Conservation (phyloP, 2,113 vertebrate species). For the Petrocephalus microphthalmus region DNA sequence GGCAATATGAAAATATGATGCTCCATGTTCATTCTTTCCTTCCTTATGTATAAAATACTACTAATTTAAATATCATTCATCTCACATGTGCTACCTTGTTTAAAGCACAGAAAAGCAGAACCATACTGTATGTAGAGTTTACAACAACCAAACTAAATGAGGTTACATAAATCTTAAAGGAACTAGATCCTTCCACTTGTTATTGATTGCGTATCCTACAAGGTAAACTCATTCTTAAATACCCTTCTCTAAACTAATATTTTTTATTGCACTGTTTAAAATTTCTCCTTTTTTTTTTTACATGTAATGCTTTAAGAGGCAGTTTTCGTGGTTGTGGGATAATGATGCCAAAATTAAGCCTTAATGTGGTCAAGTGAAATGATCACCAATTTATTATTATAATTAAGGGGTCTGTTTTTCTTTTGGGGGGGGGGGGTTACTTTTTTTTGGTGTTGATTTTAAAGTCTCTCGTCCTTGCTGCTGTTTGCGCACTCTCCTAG, state of each 20-base stretch:
- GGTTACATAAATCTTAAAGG: conserved; percentile 49
- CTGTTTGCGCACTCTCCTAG: conserved; percentile 53
- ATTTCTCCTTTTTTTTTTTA: neutral
- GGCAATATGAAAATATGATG: neutral
- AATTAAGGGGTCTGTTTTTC: neutral
- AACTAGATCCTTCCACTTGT: conserved; percentile 55
- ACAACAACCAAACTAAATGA: neutral
- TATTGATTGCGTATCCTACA: conserved; percentile 56
- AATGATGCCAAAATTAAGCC: neutral
- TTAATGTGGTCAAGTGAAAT: neutral
- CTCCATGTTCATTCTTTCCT: neutral
- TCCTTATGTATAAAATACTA: neutral
- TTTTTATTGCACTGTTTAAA: neutral
- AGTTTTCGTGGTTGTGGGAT: neutral
- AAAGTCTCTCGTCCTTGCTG: neutral
- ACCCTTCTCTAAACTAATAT: conserved; percentile 35
- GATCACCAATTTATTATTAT: conserved; percentile 48
- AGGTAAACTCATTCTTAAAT: conserved; percentile 62
- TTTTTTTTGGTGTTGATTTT: neutral
- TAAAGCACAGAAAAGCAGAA: neutral
- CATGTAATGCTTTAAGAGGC: neutral
- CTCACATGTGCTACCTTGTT: neutral
- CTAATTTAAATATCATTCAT: neutral
- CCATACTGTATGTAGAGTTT: neutral
- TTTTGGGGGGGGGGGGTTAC: neutral